Conservation (phyloP, 1,140 invertebrate genomes). For the Nautilus pompilius region DNA sequence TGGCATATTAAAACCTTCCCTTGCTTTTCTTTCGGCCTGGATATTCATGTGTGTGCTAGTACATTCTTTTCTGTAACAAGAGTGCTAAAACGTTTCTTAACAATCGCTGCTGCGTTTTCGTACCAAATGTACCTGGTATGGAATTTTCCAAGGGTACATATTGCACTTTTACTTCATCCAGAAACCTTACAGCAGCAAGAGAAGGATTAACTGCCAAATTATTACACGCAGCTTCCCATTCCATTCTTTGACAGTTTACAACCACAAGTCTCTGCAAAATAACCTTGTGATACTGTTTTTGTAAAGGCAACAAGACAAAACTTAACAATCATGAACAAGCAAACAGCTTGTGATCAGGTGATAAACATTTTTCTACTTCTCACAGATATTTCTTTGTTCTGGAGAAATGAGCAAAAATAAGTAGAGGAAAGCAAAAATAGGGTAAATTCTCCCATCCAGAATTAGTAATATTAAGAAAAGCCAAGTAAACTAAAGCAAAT, state of each 20-base stretch:
- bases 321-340: too few species aligned
- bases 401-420: too few species aligned
- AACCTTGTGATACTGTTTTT: too few species aligned
- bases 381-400: too few species aligned
- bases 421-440: too few species aligned
- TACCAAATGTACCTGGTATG: background rate
- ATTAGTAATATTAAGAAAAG: too few species aligned
- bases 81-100: background rate
- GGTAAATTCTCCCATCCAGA: too few species aligned
- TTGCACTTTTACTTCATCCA: background rate
- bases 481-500: too few species aligned
- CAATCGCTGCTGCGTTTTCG: background rate
- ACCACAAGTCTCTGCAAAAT: too few species aligned
- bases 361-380: too few species aligned
- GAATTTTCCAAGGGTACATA: background rate
- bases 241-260: background rate
- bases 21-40: background rate
- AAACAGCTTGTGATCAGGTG: too few species aligned
- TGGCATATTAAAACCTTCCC: background rate
- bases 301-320: too few species aligned
- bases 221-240: background rate
- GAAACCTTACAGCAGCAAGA: background rate
- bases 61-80: background rate
- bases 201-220: background rate
- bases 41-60: background rate